Evolutionary conservation across 2,888 invertebrate genomes (phyloP).

Genomic region (Amiota minor): DNA sequence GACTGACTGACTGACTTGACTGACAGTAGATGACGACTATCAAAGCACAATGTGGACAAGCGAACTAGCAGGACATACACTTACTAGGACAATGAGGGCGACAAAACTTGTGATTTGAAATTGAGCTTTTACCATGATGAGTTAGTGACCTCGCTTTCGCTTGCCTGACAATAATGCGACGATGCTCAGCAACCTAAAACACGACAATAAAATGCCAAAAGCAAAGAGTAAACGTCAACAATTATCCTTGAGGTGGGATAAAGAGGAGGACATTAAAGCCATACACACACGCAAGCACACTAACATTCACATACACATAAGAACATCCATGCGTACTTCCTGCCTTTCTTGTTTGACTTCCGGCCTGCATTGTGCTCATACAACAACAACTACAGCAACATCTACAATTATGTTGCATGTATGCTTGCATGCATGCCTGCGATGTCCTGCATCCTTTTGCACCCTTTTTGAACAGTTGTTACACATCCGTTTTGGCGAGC

Average conservation of each 20-base stretch:
- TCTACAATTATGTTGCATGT: neutral
- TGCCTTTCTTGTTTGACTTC: constrained; percentile 15
- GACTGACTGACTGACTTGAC: neutral
- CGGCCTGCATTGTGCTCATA: constrained; percentile 36
- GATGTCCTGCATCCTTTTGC: constrained; percentile 35
- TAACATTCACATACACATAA: neutral
- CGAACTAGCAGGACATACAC: too few relatives aligned
- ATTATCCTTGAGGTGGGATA: constrained; percentile 46
- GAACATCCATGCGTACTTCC: neutral
- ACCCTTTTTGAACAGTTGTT: constrained; percentile 45
- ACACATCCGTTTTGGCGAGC: constrained; percentile 55
- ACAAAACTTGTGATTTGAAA: constrained; percentile 1
- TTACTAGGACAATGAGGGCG: neutral
- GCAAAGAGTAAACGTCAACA: constrained; percentile 63
- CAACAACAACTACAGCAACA: neutral
- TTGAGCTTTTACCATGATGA: constrained; percentile 45
- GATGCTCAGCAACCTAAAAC: neutral
- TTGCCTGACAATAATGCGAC: constrained; percentile 63
- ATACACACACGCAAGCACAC: constrained; percentile 17
- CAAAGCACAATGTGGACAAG: neutral
- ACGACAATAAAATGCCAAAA: constrained; percentile 41
- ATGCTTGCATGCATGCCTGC: constrained; percentile 13
- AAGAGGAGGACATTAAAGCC: neutral
- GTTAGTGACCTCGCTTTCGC: constrained; percentile 52
- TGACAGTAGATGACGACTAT: neutral